Evolutionary conservation across 2,113 vertebrate genomes (phyloP), one percentile per base, ranked within the genome.

Genomic region (Pholis gunnellus): DNA sequence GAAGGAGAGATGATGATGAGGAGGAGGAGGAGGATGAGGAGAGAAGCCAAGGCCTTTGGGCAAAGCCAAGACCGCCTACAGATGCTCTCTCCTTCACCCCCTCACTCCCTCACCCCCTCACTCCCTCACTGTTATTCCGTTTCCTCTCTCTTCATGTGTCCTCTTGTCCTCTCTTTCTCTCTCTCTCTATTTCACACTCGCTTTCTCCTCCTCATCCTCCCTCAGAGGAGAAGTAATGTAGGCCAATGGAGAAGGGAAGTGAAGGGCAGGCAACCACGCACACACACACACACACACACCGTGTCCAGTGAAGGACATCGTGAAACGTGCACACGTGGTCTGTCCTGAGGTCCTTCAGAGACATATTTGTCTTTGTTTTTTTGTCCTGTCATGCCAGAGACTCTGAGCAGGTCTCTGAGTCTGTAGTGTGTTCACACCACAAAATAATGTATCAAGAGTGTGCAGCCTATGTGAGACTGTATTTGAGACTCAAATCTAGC

Each of bases 51-150:
- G 86, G 87, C 90, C 90, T 92, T 82, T 89, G 88, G 88, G 87
- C 90, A 85, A 90, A 93, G 90, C 91, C 89, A 94, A 89, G 78
- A 87, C 84, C 89, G 89, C 93, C 93, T 83, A 91, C 90, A 90
- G 87, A 90, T 81, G 68, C 81, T 88, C 86, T 80, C 85, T 90
- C 82, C 44, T 38, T 89, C 84, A 34, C 69, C 81, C 70, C 13
- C 78, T 87, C 86, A 79, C 38, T 67, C 73, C 54, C 20, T 59
- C 84, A 29, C 69, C 81, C 70, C 5, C 44, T 69, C n/a, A 31
- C 46, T 61, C 68, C 77, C 36, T 81, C 34, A 29, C 74, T 78
- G 57, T 69, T 68, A 8, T 82, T 73, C 22, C 70, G 81, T 56
- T 38, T n/a, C 27, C 66, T 72, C 42, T 75, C 66, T 79, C 60